Evolutionary conservation across 1,140 invertebrate genomes (phyloP), one percentile per base, ranked within the genome.

Genomic region (Metaphire vulgaris): DNA sequence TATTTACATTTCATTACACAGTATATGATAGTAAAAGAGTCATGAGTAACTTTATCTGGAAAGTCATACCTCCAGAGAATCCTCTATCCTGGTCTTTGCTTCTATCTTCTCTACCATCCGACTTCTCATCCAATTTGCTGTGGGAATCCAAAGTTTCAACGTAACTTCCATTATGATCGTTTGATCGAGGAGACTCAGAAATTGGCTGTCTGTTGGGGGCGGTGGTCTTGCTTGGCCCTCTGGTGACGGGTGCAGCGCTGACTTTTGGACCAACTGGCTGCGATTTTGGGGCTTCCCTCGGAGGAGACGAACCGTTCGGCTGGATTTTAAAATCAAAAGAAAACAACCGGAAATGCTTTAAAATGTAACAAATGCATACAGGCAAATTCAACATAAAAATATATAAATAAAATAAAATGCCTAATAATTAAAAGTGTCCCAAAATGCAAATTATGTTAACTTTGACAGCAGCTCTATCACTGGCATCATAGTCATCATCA

Each of bases 151-250:
- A 75, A 0, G 74, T 75, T 33, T 75, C 74, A 1, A 66, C 67
- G 65, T 75, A 75, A 33, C 74, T 75, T 0, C 74, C 74, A 26
- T 75, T 66, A 29, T 75, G 74, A 1, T 56, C 28, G 6, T 34
- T 30, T 14, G 73, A 64, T 6, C 34, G 73, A 6, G 73, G 29
- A 1, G 28, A 56, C 41, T 12, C 41, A 12, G 41, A 6, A 56
- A 66, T n/a, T 56, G 65, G 2, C 30, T 30, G 1, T 30, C 26
- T 31, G 29, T 21, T 16, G 65, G 67, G 2, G n/a, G 67, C 29
- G 2, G n/a, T 26, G 67, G 6, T 30, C n/a, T 26, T 69, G 67
- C 67, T 69, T 2, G 67, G n/a, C n/a, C 2, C 67, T n/a, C n/a
- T 69, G 6, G 29, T 30, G 12, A 30, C 67, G n/a, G 67, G n/a